Percentiles rank a stretch among this genome's conserved stretches.
phyloP scores from a whole-genome alignment of 2,797 vertebrate species.

The Notolabrus celidotus region DNA sequence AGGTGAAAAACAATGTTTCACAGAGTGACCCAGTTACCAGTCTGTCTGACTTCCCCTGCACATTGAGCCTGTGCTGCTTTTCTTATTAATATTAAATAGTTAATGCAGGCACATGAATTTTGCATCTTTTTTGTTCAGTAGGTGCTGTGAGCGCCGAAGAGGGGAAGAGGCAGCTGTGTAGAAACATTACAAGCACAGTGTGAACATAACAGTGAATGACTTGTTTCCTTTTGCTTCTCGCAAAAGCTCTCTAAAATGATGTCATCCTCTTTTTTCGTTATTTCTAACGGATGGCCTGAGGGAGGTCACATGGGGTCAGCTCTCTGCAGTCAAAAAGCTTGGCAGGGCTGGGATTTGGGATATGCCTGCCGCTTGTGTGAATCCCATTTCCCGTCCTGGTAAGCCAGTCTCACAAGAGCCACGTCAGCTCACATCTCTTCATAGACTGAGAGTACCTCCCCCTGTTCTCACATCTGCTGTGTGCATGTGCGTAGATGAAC shows the following conservation, averaged over 20 bases:
- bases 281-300: conserved; percentile 31
- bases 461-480: conserved; percentile 41
- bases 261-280: conserved; percentile 61
- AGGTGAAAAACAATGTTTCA: conserved; percentile 56
- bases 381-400: conserved; percentile 61
- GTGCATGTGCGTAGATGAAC: conserved; percentile 8
- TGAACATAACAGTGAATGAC: conserved; percentile 29
- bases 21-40: conserved; percentile 63
- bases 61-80: conserved; percentile 64
- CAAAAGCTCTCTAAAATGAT: conserved; percentile 64
- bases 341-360: conserved; percentile 60
- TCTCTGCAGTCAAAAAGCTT: conserved; percentile 53
- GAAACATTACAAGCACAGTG: conserved; percentile 18
- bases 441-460: conserved; percentile 40
- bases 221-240: conserved; percentile 12
- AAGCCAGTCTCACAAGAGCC: conserved; percentile 60
- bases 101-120: conserved; percentile 78
- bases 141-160: conserved; percentile 50
- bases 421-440: conserved; percentile 72
- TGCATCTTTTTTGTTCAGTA: conserved; percentile 78
- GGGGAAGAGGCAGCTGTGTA: conserved; percentile 10
- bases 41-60: conserved; percentile 50
- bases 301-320: conserved; percentile 62
- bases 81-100: conserved; percentile 80
- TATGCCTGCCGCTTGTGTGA: conserved; percentile 43